A percentile compares a stretch with the other conserved stretches of the same genome.
Evolutionary conservation across 2,113 vertebrate species (phyloP).

Genomic region (Alligator mississippiensis): DNA sequence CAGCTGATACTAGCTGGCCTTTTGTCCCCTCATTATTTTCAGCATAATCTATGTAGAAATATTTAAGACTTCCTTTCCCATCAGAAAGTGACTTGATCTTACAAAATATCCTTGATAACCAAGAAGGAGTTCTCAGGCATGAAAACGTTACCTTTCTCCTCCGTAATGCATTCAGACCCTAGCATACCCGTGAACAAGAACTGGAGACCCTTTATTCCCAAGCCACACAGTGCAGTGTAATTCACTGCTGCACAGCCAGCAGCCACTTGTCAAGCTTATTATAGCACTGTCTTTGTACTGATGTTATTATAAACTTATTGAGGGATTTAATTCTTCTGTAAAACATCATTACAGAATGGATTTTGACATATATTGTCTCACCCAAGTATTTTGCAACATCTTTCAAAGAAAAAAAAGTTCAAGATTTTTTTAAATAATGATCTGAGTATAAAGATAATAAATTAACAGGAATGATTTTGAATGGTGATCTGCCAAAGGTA

Average conservation of each 20-base stretch:
- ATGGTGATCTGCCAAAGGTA: not conserved
- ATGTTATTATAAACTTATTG: fast-evolving
- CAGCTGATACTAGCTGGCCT: not conserved
- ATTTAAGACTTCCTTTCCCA: not conserved
- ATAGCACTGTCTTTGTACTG: not conserved
- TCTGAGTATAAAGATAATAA: not conserved
- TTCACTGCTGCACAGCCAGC: not conserved
- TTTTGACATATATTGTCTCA: not conserved
- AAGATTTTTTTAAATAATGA: not conserved
- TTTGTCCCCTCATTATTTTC: not conserved
- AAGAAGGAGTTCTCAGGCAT: not conserved
- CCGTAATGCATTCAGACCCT: not conserved
- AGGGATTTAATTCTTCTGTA: not conserved
- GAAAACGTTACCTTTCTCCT: not conserved
- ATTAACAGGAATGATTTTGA: not conserved
- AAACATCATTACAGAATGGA: not conserved
- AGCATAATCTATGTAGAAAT: not conserved
- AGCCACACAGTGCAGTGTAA: not conserved
- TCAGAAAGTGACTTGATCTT: not conserved
- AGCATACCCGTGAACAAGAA: not conserved
- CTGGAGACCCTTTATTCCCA: not conserved
- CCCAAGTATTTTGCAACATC: not conserved
- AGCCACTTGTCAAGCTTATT: not conserved
- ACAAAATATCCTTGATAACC: not conserved
- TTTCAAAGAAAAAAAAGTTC: not conserved